These are phyloP conservation scores for Danio jaintianensis DNA, from an alignment of 2,797 vertebrate species.

Conservation along the genomic window DNA sequence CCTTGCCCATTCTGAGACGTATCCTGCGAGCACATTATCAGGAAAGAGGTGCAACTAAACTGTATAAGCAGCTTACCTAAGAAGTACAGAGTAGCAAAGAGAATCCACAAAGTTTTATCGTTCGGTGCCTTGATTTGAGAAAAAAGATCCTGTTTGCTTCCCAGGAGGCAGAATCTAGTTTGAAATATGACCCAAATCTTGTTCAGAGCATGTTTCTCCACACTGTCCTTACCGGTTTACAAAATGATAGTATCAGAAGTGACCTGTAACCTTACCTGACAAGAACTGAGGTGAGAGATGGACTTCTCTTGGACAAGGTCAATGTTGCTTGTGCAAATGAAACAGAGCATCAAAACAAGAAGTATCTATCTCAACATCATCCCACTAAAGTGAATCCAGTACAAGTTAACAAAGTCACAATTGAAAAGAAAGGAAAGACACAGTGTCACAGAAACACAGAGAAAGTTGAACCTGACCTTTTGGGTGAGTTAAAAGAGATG, in stretches of 20 bases:
- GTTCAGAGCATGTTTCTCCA: not conserved
- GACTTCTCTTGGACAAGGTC: not conserved
- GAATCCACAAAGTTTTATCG: not conserved
- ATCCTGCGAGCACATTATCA: not conserved
- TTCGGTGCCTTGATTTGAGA: not conserved
- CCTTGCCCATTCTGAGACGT: not conserved
- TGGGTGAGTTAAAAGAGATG: conserved; percentile 15
- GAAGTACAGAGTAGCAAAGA: not conserved
- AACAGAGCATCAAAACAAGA: not conserved
- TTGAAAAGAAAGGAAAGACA: not conserved
- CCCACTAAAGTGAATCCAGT: not conserved
- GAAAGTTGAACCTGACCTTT: not conserved
- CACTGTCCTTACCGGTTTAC: not conserved
- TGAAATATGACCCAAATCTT: not conserved
- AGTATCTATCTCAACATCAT: no score
- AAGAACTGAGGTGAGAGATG: not conserved
- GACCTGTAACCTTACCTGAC: not conserved
- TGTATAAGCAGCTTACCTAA: not conserved
- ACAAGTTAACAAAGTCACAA: not conserved
- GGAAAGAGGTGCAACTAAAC: not conserved
- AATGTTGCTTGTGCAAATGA: conserved; percentile 5
- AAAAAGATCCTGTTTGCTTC: not conserved
- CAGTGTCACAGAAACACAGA: not conserved
- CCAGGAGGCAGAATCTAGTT: not conserved
- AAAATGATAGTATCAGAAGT: not conserved